Base-by-base conservation (phyloP, 2,888 invertebrate genomes). In the Abrostola triplasia region DNA sequence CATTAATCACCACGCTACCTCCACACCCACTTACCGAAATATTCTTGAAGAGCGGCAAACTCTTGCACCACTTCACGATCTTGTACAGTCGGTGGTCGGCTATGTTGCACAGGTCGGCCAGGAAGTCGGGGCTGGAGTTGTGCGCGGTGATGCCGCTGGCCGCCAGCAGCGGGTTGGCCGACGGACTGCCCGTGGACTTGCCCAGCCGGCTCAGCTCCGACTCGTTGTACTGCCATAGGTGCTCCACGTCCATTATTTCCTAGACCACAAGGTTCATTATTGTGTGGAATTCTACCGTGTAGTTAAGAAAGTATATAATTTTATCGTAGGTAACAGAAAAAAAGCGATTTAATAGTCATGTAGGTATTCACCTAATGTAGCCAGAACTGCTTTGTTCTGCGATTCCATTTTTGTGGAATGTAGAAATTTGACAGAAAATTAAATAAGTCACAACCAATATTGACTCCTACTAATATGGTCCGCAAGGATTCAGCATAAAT, bases 41-140 rank as follows among this genome's bases (percentile, higher is more conserved):
- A 92, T 98, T 98, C 89, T 99, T 98, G 90, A 99, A 99, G 36
- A 99, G 96, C 12, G 99, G 99, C 88, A 99, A 94, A 90, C 98
- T 99, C 90, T 99, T 98, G 95, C 99, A 99, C 99, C 99, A 99
- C 89, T 99, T 98, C 71, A 99, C 99, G 80, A 99, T 98, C 95
- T 99, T 98, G 90, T 99, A 99, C 13, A 99, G 96, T 53, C 99
- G 95, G 90, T 99, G 98, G 91, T 99, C 99, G 51, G 99, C 99
- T 68, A 98, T 98, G 88, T 98, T 98, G 95, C 98, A 98, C 84
- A 98, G 95, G 91, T 98, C 98, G 1, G 98, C 98, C 58, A 98
- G 95, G 89, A 98, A 97, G 93, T 98, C 98, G 0, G 97, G 97
- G 91, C 97, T 97, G 58, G 97, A 96, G 89, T 97, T 96, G 75